Conservation (phyloP, 2,113 vertebrate genomes). For the Nyctereutes procyonoides region DNA sequence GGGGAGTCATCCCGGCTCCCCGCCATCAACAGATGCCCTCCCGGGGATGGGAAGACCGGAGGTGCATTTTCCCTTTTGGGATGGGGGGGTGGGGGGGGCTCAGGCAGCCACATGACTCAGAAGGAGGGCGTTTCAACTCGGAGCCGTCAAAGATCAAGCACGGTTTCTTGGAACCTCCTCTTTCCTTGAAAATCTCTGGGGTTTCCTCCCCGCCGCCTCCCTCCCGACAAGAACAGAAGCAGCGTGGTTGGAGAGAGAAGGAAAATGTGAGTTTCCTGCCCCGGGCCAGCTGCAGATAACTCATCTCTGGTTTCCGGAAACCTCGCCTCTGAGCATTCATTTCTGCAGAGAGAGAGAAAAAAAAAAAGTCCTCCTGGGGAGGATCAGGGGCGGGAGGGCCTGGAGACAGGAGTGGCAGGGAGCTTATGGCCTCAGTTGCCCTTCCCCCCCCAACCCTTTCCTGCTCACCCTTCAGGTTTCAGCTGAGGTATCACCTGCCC, state of each 20-base stretch:
- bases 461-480: neutral
- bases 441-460: neutral
- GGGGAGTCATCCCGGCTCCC: neutral
- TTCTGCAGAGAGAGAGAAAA: neutral
- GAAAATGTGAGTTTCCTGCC: constrained; percentile 65
- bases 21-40: neutral
- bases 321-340: constrained; percentile 17
- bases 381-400: neutral
- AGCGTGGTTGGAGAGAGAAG: constrained; percentile 12
- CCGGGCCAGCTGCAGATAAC: constrained; percentile 58
- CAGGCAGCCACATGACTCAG: neutral
- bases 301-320: constrained; percentile 67
- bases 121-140: neutral
- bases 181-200: constrained; percentile 61
- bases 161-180: constrained; percentile 52
- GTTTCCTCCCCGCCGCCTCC: neutral
- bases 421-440: neutral
- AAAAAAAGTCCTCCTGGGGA: neutral
- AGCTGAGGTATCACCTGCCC: neutral
- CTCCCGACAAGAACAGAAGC: neutral
- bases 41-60: neutral
- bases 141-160: neutral
- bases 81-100: neutral
- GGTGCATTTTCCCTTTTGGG: neutral
- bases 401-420: neutral